These are phyloP conservation scores for Solea solea DNA, from an alignment of 2,113 vertebrate species.

Conservation along the genomic window DNA sequence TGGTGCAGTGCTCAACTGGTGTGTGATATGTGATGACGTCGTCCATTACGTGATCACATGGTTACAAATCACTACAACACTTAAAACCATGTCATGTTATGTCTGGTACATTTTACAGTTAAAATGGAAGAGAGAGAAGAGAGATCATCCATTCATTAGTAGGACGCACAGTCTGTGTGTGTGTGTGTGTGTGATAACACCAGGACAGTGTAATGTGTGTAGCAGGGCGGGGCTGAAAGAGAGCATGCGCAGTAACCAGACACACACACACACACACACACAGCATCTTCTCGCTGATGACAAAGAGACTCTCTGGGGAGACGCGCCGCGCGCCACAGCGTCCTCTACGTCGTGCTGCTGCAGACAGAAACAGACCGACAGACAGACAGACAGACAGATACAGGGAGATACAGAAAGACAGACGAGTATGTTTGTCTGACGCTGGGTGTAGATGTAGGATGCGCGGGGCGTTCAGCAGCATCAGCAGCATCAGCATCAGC, in stretches of 20 bases:
- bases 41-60: too few relatives aligned
- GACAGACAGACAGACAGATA: background rate
- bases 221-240: conserved; percentile 29
- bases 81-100: too few relatives aligned
- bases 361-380: conserved; percentile 3
- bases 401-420: background rate
- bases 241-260: conserved; percentile 36
- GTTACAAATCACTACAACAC: too few relatives aligned
- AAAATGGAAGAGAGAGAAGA: too few relatives aligned
- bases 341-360: conserved; percentile 22
- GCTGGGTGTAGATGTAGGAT: conserved; percentile 7
- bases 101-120: too few relatives aligned
- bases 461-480: conserved; percentile 34
- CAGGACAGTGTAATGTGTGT: background rate
- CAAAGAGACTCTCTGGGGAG: conserved; percentile 46
- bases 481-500: conserved; percentile 16
- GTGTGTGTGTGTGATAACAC: background rate
- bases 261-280: conserved; percentile 7
- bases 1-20: too few relatives aligned
- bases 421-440: background rate
- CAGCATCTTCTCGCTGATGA: conserved; percentile 48
- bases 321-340: conserved; percentile 42
- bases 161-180: background rate
- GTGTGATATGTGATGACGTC: too few relatives aligned
- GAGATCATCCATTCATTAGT: too few relatives aligned